Conservation (phyloP, 2,797 vertebrate species). For the Tokudaia tokunoshimensis region DNA sequence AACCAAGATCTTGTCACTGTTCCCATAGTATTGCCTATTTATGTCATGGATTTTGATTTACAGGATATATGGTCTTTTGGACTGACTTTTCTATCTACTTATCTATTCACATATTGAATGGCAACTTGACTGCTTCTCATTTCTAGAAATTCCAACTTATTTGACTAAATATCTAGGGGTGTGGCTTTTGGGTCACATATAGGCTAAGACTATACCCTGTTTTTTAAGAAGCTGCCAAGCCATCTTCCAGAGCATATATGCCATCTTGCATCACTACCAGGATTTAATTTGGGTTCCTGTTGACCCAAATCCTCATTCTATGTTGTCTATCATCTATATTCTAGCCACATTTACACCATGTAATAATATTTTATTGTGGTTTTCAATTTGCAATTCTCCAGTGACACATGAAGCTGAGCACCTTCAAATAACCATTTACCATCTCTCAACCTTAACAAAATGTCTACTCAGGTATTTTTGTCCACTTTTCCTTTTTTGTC, state of each 20-base stretch:
- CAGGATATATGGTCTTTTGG: not conserved
- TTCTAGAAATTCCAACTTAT: not conserved
- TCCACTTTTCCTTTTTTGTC: not conserved
- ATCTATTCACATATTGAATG: not conserved
- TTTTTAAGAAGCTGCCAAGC: not conserved
- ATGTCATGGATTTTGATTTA: not conserved
- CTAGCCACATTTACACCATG: not conserved
- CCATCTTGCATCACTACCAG: not conserved
- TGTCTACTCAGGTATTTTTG: not conserved
- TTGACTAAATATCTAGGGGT: not conserved
- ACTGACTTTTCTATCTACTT: not conserved
- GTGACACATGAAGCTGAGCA: not conserved
- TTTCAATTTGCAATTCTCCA: not conserved
- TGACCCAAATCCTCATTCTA: no score
- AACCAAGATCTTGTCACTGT: not conserved
- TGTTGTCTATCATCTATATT: not conserved
- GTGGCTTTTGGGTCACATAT: not conserved
- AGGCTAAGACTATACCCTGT: not conserved
- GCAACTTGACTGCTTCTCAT: not conserved
- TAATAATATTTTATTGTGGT: not conserved
- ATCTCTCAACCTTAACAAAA: not conserved
- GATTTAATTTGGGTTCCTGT: not conserved
- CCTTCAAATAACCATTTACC: not conserved
- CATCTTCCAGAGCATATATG: not conserved
- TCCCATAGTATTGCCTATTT: not conserved